Evolutionary conservation across 2,888 invertebrate species (phyloP), one percentile per base, ranked within the genome.

Genomic region (Trissoscelio sp.): DNA sequence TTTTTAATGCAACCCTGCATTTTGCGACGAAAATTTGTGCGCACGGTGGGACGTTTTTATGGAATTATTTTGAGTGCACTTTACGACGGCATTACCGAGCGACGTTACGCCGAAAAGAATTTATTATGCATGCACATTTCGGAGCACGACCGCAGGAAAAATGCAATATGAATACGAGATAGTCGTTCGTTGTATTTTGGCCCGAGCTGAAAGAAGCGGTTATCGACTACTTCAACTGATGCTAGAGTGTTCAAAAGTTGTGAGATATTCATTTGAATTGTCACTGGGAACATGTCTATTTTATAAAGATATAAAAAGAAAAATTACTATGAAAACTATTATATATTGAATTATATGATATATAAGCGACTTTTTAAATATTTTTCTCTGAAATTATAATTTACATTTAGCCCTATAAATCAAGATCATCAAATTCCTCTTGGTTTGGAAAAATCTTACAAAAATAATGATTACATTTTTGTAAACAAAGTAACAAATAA

Each of bases 41-140:
- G 34, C 53, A 64, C 48, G 34, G 6, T 24, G 24, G 24, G 24
- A 24, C 24, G 24, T 24, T 44, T 44, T 44, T 44, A 14, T 18
- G 18, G 14, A 44, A 44, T 16, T 9, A 44, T 28, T 53, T 37
- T 42, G 42, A 51, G 39, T 22, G 44, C 28, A 39, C 22, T 57
- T 46, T 70, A 22, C 18, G 28, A 46, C 31, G 11, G 24, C 12
- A 67, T 46, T 55, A 24, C 46, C 48, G 55, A 44, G 24, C 53
- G 37, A 39, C 12, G 48, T 51, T 55, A 44, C 28, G 39, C 42
- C 62, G 62, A 55, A 62, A 57, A 42, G 22, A 58, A 64, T 75
- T 11, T 24, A 57, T 64, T 64, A 74, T 57, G 64, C 53, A 64
- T 57, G 74, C 64, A 22, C 64, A 64, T 64, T 74, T 66, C 37